Evolutionary conservation across 2,888 invertebrate species (phyloP).

Genomic region (Laothoe populi): DNA sequence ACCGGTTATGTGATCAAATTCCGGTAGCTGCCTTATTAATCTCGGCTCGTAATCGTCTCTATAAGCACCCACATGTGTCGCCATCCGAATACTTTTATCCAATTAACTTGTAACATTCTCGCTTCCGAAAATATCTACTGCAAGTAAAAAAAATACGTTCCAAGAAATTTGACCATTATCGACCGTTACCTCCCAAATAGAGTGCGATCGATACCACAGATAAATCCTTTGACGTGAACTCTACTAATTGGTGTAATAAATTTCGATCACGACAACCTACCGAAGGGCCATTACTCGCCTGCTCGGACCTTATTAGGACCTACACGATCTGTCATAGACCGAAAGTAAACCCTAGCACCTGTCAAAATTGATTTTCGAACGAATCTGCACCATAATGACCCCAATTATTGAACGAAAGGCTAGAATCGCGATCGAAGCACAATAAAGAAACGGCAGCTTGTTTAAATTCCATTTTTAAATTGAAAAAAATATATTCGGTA

Average conservation of each 20-base stretch:
- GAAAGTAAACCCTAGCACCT: slow-evolving; percentile 44
- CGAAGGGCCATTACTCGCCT: slow-evolving; percentile 60
- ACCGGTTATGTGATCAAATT: slow-evolving; percentile 56
- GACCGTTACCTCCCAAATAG: slow-evolving; percentile 83
- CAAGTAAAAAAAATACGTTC: slow-evolving; percentile 65
- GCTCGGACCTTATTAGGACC: slow-evolving; percentile 65
- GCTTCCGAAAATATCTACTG: slow-evolving; percentile 76
- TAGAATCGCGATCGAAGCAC: slow-evolving; percentile 54
- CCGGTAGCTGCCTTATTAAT: slow-evolving; percentile 71
- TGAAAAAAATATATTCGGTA: slow-evolving; percentile 48
- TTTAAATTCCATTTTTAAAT: slow-evolving; percentile 76
- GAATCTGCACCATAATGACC: slow-evolving; percentile 63
- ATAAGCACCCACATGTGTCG: slow-evolving; percentile 66
- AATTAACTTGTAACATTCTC: slow-evolving; percentile 84
- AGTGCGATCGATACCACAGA: slow-evolving; percentile 69
- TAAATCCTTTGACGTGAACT: slow-evolving; percentile 77
- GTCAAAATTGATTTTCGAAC: slow-evolving; percentile 59
- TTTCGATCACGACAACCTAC: slow-evolving; percentile 69
- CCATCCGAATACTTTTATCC: slow-evolving; percentile 71
- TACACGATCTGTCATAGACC: slow-evolving; percentile 55
- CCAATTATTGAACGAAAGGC: slow-evolving; percentile 58
- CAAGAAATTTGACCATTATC: slow-evolving; percentile 79
- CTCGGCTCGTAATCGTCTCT: slow-evolving; percentile 61
- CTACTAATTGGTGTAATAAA: slow-evolving; percentile 84
- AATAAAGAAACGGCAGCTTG: slow-evolving; percentile 75